phyloP scores from a whole-genome alignment of 2,113 vertebrate species.

The Proterorhinus semilunaris region DNA sequence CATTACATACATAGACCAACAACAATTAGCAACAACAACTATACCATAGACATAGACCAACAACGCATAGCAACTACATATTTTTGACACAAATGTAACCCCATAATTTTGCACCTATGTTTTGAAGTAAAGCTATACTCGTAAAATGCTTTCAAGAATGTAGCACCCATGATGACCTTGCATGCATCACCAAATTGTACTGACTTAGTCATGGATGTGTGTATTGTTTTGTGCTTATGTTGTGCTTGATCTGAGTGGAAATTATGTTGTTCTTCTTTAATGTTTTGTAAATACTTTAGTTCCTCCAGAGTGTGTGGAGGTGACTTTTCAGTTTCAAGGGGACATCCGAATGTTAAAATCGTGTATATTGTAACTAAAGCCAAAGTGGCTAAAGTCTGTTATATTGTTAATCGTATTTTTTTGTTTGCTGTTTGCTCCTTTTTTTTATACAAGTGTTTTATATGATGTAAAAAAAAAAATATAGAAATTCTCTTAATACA shows the following conservation, averaged over 20 bases:
- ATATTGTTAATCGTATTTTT: not conserved
- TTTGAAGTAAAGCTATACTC: not conserved
- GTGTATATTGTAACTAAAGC: not conserved
- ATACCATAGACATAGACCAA: too few relatives aligned
- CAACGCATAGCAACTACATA: too few relatives aligned
- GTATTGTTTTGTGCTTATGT: not conserved
- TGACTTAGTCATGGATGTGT: not conserved
- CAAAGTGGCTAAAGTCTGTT: not conserved
- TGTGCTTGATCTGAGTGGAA: not conserved
- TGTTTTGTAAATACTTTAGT: not conserved
- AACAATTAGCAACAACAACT: too few relatives aligned
- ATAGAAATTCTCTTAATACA: not conserved
- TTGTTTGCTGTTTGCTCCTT: not conserved
- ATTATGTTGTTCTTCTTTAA: not conserved
- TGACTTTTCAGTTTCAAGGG: not conserved
- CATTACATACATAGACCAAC: too few relatives aligned
- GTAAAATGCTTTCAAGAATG: not conserved
- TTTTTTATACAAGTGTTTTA: not conserved
- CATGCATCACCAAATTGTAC: not conserved
- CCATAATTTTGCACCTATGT: too few relatives aligned
- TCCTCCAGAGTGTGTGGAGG: not conserved
- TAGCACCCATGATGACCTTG: not conserved
- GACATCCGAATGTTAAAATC: constrained; percentile 3
- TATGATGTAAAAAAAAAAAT: not conserved
- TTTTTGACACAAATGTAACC: too few relatives aligned